Percentiles rank a stretch among this genome's conserved stretches.
phyloP scores from a whole-genome alignment of 1,140 invertebrate species.

The Platyscapa corneri region DNA sequence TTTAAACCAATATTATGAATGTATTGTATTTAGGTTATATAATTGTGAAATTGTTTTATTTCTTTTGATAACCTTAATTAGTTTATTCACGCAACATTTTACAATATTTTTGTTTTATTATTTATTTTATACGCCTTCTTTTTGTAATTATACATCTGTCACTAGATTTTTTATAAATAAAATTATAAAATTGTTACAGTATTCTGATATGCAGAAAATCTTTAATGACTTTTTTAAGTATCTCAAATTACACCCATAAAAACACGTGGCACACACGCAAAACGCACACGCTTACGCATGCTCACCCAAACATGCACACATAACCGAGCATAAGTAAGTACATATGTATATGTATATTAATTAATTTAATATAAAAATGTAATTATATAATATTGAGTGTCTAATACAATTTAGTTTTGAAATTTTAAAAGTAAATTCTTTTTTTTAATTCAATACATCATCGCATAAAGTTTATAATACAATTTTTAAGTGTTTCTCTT shows the following conservation, averaged over 20 bases:
- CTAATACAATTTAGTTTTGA: too few species aligned
- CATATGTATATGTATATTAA: too few species aligned
- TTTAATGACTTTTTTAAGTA: neutral
- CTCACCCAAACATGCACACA: too few species aligned
- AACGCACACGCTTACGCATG: too few species aligned
- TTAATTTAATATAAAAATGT: too few species aligned
- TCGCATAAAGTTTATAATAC: too few species aligned
- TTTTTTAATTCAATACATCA: too few species aligned
- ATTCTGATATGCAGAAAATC: neutral
- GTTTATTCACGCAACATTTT: neutral
- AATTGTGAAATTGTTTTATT: conserved; percentile 2
- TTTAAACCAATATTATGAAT: neutral
- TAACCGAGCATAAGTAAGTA: too few species aligned
- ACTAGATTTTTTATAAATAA: neutral
- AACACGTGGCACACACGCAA: too few species aligned
- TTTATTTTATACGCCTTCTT: conserved; percentile 19
- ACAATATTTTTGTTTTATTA: conserved; percentile 16
- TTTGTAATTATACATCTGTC: neutral
- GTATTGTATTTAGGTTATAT: neutral
- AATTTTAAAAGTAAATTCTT: too few species aligned
- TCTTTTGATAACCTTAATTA: neutral
- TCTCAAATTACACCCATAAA: neutral
- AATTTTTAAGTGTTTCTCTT: too few species aligned
- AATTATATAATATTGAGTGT: too few species aligned
- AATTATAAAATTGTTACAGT: conserved; percentile 14